Evolutionary conservation across 1,140 invertebrate species (phyloP).

Genomic region (Cardiocondyla obscurior): DNA sequence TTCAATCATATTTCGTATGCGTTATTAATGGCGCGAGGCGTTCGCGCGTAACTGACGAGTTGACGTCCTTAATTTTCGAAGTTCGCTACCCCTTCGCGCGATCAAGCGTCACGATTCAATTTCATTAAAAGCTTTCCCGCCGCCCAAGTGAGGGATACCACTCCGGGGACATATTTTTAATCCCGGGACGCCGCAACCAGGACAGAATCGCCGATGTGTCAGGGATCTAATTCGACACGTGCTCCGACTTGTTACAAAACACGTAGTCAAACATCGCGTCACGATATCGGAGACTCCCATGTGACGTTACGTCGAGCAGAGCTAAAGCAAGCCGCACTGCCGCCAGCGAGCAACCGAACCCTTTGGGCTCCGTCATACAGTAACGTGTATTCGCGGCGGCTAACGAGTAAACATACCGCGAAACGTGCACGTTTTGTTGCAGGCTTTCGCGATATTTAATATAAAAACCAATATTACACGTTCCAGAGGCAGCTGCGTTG

Average conservation of each 20-base stretch:
- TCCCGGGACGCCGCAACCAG: not conserved
- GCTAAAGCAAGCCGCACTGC: slow-evolving; percentile 4
- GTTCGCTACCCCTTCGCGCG: not conserved
- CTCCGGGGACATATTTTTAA: slow-evolving; percentile 3
- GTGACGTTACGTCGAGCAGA: not conserved
- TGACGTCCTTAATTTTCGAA: slow-evolving; percentile 35
- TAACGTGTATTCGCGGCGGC: not conserved
- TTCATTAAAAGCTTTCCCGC: slow-evolving; percentile 3
- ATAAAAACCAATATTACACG: slow-evolving; percentile 20
- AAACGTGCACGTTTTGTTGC: not conserved
- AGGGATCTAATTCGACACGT: slow-evolving; percentile 27
- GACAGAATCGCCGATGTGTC: slow-evolving; percentile 23
- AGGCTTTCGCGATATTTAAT: slow-evolving; percentile 12
- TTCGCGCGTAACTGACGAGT: slow-evolving; percentile 1
- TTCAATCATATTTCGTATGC: slow-evolving; percentile 14
- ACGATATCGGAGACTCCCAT: slow-evolving; percentile 3
- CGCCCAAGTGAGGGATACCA: not conserved
- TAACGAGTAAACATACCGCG: slow-evolving; percentile 2
- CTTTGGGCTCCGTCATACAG: not conserved
- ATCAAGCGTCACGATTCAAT: slow-evolving; percentile 18
- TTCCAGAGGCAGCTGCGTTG: slow-evolving; percentile 88
- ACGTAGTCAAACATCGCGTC: slow-evolving; percentile 1
- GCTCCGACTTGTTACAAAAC: slow-evolving; percentile 23
- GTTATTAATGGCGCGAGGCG: not conserved
- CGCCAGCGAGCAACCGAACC: not conserved